These are phyloP conservation scores for Phocoena sinus DNA, from an alignment of 2,113 vertebrate genomes.

Conservation along the genomic window DNA sequence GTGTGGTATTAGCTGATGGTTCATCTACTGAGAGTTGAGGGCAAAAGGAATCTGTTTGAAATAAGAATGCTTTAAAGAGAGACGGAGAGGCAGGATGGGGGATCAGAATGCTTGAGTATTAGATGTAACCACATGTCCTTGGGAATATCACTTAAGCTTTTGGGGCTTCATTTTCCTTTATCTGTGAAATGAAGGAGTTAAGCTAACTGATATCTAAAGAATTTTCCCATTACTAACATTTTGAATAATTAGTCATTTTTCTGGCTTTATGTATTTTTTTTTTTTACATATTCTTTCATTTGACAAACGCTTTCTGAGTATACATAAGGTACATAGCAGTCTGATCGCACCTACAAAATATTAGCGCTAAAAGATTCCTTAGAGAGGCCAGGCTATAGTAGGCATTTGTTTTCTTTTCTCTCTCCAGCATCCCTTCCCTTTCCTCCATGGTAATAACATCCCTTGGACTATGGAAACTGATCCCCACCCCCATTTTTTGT, in stretches of 20 bases:
- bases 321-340: background rate
- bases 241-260: background rate
- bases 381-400: background rate
- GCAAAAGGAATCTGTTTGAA: slow-evolving; percentile 20
- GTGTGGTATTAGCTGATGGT: background rate
- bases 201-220: background rate
- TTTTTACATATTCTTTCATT: background rate
- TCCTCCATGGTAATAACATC: background rate
- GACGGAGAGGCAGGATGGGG: background rate
- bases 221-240: background rate
- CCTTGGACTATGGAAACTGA: background rate
- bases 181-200: slow-evolving; percentile 1
- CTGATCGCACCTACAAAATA: background rate
- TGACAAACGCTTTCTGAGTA: background rate
- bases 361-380: background rate
- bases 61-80: slow-evolving; percentile 19
- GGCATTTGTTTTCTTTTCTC: background rate
- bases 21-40: background rate
- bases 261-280: background rate
- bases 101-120: background rate
- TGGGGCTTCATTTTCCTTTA: background rate
- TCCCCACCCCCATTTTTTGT: background rate
- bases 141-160: background rate
- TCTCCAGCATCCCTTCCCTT: background rate
- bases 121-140: background rate